These are phyloP conservation scores for Myotis vivesi DNA, from an alignment of 2,797 vertebrate species.

Conservation along the genomic window DNA sequence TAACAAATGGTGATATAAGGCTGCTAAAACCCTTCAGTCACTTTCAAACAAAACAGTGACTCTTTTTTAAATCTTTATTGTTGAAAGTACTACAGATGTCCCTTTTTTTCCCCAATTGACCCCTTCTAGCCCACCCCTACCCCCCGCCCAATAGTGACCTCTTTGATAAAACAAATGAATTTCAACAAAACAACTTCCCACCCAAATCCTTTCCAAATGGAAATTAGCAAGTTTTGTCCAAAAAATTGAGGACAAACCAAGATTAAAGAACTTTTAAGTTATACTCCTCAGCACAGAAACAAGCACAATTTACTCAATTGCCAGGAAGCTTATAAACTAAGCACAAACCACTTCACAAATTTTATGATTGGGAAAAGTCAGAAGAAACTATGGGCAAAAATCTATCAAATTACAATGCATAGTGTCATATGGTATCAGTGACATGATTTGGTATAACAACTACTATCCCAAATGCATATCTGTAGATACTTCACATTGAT, in stretches of 20 bases:
- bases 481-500: too few relatives aligned
- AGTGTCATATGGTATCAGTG: not conserved
- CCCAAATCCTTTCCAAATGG: not conserved
- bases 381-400: not conserved
- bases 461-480: not conserved
- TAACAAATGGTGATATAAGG: not conserved
- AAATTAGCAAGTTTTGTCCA: conserved; percentile 43
- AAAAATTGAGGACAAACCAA: not conserved
- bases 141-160: not conserved
- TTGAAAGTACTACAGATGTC: too few relatives aligned
- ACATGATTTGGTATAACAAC: not conserved
- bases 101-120: too few relatives aligned
- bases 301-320: not conserved
- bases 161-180: conserved; percentile 20
- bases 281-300: not conserved
- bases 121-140: too few relatives aligned
- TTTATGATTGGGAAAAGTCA: not conserved
- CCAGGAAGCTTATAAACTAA: not conserved
- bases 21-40: not conserved
- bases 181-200: not conserved
- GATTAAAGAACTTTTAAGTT: conserved; percentile 18
- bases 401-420: not conserved
- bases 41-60: not conserved
- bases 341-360: conserved; percentile 11
- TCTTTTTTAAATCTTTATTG: too few relatives aligned